Evolutionary conservation across 2,797 vertebrate genomes (phyloP).

Genomic region (Esox masquinongy): DNA sequence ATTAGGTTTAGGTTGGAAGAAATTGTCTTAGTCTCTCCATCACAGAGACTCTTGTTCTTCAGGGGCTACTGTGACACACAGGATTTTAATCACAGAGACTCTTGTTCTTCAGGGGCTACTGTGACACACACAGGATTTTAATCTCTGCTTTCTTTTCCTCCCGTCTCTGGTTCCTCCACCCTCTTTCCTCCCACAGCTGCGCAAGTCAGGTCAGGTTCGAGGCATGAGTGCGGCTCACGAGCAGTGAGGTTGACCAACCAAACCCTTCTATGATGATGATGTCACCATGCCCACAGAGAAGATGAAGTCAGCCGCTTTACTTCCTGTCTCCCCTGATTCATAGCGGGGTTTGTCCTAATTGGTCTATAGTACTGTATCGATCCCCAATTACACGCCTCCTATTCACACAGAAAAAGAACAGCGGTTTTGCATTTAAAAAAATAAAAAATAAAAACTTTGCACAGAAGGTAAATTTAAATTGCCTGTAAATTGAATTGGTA

Average conservation of each 20-base stretch:
- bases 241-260: conserved; percentile 76
- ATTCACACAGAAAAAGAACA: conserved; percentile 54
- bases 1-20: not conserved
- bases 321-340: conserved; percentile 67
- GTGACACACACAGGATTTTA: not conserved
- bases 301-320: conserved; percentile 58
- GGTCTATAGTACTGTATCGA: conserved; percentile 75
- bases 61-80: not conserved
- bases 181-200: conserved; percentile 62
- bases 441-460: conserved; percentile 58
- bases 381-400: conserved; percentile 64
- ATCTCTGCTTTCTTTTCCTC: not conserved
- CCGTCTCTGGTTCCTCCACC: not conserved
- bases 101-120: not conserved
- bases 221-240: conserved; percentile 83
- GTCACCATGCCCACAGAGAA: conserved; percentile 58
- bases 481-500: conserved; percentile 69
- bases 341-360: conserved; percentile 63
- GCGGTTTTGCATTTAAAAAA: conserved; percentile 59
- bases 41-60: not conserved
- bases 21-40: not conserved
- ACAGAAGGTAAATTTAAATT: conserved; percentile 64
- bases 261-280: conserved; percentile 67
- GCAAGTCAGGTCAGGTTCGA: conserved; percentile 79
- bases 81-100: not conserved